Evolutionary conservation across 1,140 invertebrate genomes (phyloP).

Genomic region (Bombus sibiricus): DNA sequence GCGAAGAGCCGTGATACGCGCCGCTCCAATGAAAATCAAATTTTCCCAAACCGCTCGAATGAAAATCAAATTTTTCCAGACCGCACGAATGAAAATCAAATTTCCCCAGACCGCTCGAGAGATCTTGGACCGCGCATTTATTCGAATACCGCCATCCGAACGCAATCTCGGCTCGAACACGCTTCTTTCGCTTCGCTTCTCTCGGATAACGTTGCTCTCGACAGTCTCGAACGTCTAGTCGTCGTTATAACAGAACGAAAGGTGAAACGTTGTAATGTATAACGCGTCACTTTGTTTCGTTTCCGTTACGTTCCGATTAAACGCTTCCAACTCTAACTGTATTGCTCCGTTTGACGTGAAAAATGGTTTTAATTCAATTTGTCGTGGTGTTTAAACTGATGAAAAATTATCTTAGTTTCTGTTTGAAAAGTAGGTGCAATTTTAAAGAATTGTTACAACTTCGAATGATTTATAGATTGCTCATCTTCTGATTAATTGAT

Average conservation of each 20-base stretch:
- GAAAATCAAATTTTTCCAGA: conserved; percentile 21
- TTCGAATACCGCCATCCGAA: conserved; percentile 22
- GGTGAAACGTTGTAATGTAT: not conserved
- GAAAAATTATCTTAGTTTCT: not conserved
- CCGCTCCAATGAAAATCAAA: conserved; percentile 7
- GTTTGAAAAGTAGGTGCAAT: not conserved
- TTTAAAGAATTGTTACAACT: not conserved
- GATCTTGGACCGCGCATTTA: conserved; percentile 6
- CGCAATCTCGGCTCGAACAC: conserved; percentile 21
- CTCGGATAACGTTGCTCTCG: not conserved
- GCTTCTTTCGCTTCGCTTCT: conserved; percentile 18
- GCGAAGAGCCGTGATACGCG: too few species aligned
- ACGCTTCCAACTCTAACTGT: not conserved
- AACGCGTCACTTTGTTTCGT: not conserved
- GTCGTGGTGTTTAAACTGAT: not conserved
- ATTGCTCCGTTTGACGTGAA: not conserved
- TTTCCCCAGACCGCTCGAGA: conserved; percentile 17
- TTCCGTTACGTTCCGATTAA: not conserved
- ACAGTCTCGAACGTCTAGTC: conserved; percentile 3
- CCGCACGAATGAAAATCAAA: conserved; percentile 19
- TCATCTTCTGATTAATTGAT: not conserved
- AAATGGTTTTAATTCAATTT: not conserved
- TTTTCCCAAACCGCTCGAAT: conserved; percentile 5
- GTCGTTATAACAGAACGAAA: not conserved
- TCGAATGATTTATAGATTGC: too few species aligned